A percentile compares a stretch with the other conserved stretches of the same genome.
Conservation (phyloP, 2,888 invertebrate genomes). For the Caenorhabditis doughertyi region DNA sequence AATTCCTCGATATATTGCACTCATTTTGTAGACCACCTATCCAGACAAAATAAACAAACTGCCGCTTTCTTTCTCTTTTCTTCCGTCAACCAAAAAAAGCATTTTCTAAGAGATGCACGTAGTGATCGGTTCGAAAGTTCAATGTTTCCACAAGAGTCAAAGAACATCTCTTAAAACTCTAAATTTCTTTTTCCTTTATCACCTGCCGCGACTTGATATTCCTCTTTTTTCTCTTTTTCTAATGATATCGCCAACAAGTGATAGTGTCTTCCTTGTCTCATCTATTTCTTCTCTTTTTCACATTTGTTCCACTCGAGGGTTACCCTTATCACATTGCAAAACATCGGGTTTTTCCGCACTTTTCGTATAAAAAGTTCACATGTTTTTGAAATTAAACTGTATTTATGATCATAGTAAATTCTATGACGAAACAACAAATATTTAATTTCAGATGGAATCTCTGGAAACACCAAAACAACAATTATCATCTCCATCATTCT, state of each 20-base stretch:
- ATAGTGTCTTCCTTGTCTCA: slow-evolving; percentile 32
- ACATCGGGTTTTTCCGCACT: slow-evolving; percentile 29
- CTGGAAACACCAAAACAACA: slow-evolving; percentile 13
- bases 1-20: slow-evolving; percentile 6
- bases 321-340: slow-evolving; percentile 27
- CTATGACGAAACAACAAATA: neutral
- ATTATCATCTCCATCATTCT: slow-evolving; percentile 27
- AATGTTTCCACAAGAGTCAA: slow-evolving; percentile 20
- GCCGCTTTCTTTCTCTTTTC: neutral
- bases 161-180: slow-evolving; percentile 28
- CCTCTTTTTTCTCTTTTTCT: neutral
- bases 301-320: slow-evolving; percentile 24
- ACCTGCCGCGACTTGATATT: slow-evolving; percentile 15
- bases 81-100: slow-evolving; percentile 14
- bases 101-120: slow-evolving; percentile 29
- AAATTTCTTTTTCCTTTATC: slow-evolving; percentile 28
- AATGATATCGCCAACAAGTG: slow-evolving; percentile 19
- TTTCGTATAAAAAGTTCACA: slow-evolving; percentile 25
- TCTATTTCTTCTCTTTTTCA: slow-evolving; percentile 6
- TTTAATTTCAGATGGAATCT: slow-evolving; percentile 57
- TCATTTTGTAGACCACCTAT: slow-evolving; percentile 44
- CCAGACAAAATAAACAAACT: slow-evolving; percentile 52
- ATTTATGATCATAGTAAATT: neutral
- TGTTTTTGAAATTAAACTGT: slow-evolving; percentile 18
- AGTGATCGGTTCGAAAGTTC: slow-evolving; percentile 40